Evolutionary conservation across 2,113 vertebrate species (phyloP).

Genomic region (Puffinus mauretanicus): DNA sequence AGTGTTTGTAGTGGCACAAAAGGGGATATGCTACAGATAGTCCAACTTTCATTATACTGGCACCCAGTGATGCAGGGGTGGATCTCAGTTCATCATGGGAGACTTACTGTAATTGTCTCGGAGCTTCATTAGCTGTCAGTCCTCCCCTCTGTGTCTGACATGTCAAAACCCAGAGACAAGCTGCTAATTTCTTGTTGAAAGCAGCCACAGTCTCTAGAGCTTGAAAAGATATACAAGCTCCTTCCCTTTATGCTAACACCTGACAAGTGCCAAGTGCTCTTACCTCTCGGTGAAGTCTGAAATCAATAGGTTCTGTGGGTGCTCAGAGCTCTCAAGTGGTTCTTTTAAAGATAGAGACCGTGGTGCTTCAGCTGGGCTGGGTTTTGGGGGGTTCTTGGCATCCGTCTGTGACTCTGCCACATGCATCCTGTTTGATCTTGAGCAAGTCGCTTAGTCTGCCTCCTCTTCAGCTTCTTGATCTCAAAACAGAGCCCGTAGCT

Average conservation of each 20-base stretch:
- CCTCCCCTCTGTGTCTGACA: conserved; percentile 21
- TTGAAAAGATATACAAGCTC: conserved; percentile 9
- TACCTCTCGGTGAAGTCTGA: not conserved
- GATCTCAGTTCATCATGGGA: conserved; percentile 40
- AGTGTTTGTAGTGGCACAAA: not conserved
- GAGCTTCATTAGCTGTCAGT: conserved; percentile 41
- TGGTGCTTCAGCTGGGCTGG: not conserved
- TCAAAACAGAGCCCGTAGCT: not conserved
- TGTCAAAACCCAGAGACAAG: conserved; percentile 38
- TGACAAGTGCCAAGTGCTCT: not conserved
- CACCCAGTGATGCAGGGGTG: not conserved
- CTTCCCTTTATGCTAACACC: conserved; percentile 13
- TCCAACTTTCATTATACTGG: not conserved
- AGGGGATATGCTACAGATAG: not conserved
- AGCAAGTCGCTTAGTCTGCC: not conserved
- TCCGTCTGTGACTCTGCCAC: not conserved
- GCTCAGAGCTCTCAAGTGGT: not conserved
- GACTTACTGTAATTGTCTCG: conserved; percentile 21
- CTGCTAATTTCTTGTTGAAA: conserved; percentile 59
- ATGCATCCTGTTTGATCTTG: not conserved
- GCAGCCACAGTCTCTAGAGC: conserved; percentile 12
- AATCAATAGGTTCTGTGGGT: not conserved
- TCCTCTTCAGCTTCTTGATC: not conserved
- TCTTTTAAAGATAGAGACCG: not conserved
- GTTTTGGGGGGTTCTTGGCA: not conserved